These are phyloP conservation scores for Eclectus roratus DNA, from an alignment of 2,113 vertebrate species.

Conservation along the genomic window DNA sequence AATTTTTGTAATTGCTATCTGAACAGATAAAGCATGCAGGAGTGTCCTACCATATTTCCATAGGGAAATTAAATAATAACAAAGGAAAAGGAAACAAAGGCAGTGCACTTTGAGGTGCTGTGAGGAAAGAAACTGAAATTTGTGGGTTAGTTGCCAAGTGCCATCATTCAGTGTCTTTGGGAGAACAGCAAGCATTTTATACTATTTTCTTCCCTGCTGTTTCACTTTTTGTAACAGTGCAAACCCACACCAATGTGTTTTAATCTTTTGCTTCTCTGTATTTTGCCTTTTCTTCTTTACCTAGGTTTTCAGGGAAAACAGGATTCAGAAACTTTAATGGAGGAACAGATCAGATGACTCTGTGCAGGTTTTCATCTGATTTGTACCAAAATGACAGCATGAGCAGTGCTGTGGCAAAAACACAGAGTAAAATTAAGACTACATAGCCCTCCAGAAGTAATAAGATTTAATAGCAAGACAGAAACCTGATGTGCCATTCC, in stretches of 20 bases:
- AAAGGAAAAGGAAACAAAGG: neutral
- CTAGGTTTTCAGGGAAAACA: neutral
- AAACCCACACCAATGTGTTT: neutral
- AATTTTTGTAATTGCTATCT: neutral
- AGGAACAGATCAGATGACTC: neutral
- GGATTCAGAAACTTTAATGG: neutral
- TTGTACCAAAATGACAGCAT: neutral
- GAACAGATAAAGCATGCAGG: neutral
- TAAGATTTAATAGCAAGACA: constrained; percentile 28
- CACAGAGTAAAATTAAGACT: neutral
- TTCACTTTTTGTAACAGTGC: neutral
- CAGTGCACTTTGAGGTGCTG: neutral
- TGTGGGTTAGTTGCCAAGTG: neutral
- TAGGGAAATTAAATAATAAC: neutral
- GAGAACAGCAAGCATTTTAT: neutral
- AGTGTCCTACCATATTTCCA: neutral
- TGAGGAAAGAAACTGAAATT: neutral
- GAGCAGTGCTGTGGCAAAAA: neutral
- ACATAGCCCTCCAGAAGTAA: neutral
- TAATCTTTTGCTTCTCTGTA: neutral
- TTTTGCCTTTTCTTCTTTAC: neutral
- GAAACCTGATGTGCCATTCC: neutral
- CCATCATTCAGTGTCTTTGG: neutral
- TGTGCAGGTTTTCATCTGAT: neutral
- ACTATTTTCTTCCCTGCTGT: neutral